A percentile compares a stretch with the other conserved stretches of the same genome.
Evolutionary conservation across 2,797 vertebrate species (phyloP).

Genomic region (Allobates femoralis): DNA sequence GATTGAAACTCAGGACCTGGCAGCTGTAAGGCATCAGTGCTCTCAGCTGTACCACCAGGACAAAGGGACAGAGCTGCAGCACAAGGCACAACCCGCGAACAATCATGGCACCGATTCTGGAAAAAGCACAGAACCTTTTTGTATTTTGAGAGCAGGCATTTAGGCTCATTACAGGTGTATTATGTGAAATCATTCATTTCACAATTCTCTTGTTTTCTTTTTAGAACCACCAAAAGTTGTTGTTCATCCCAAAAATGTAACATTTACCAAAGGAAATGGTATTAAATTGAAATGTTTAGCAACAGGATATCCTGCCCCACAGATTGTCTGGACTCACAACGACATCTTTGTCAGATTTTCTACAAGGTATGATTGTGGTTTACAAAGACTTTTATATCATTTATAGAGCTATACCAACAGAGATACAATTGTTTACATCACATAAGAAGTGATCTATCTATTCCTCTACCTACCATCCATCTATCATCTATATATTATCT

Average conservation of each 20-base stretch:
- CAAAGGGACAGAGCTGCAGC: no score
- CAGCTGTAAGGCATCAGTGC: background rate
- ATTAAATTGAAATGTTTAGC: slow-evolving; percentile 87
- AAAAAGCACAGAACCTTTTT: no score
- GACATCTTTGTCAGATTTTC: slow-evolving; percentile 88
- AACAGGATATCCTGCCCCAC: slow-evolving; percentile 87
- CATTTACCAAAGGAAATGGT: slow-evolving; percentile 85
- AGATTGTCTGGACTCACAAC: slow-evolving; percentile 88
- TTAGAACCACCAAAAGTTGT: slow-evolving; percentile 86
- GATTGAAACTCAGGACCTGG: background rate
- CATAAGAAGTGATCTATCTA: background rate
- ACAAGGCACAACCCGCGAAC: background rate
- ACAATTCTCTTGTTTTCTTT: slow-evolving; percentile 55
- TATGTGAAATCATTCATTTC: background rate
- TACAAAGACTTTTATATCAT: background rate
- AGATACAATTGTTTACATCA: background rate
- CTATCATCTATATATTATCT: no score
- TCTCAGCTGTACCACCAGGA: background rate
- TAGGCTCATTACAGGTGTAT: background rate
- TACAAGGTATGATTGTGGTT: slow-evolving; percentile 79
- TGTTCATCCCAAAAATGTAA: slow-evolving; percentile 86
- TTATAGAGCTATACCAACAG: background rate
- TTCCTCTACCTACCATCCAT: background rate
- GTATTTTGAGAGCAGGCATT: no score
- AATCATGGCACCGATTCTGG: background rate